These are phyloP conservation scores for Parasteatoda lunata DNA, from an alignment of 2,888 invertebrate genomes.

Conservation along the genomic window DNA sequence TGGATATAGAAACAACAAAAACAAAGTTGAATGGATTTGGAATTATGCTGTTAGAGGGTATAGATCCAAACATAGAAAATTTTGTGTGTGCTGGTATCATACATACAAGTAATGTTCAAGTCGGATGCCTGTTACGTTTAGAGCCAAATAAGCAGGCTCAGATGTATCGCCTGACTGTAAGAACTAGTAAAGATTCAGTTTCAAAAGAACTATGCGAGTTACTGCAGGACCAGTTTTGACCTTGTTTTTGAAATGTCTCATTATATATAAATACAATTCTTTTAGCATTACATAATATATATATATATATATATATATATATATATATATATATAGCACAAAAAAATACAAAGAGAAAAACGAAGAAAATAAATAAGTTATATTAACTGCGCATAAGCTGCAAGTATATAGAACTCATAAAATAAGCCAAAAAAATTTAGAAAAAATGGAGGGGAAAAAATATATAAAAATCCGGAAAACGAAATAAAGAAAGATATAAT, in stretches of 20 bases:
- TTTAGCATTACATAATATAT: too few relatives aligned
- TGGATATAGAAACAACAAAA: slow-evolving; percentile 90
- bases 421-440: too few relatives aligned
- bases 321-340: too few relatives aligned
- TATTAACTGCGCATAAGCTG: too few relatives aligned
- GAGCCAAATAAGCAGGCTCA: slow-evolving; percentile 99
- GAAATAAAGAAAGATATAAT: too few relatives aligned
- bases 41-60: slow-evolving; percentile 93
- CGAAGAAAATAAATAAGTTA: too few relatives aligned
- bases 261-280: slow-evolving; percentile 24
- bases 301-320: too few relatives aligned
- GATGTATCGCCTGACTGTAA: slow-evolving; percentile 99
- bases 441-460: too few relatives aligned
- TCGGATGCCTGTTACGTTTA: slow-evolving; percentile 95
- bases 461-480: too few relatives aligned
- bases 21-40: slow-evolving; percentile 92
- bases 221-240: slow-evolving; percentile 94
- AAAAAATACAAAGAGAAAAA: too few relatives aligned
- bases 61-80: slow-evolving; percentile 99
- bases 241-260: slow-evolving; percentile 8
- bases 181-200: slow-evolving; percentile 96
- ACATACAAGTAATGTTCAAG: slow-evolving; percentile 94
- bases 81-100: slow-evolving; percentile 99
- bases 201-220: slow-evolving; percentile 94
- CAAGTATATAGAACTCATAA: too few relatives aligned